These are phyloP conservation scores for Ennomos erosarius DNA, from an alignment of 2,888 invertebrate species.

Conservation along the genomic window DNA sequence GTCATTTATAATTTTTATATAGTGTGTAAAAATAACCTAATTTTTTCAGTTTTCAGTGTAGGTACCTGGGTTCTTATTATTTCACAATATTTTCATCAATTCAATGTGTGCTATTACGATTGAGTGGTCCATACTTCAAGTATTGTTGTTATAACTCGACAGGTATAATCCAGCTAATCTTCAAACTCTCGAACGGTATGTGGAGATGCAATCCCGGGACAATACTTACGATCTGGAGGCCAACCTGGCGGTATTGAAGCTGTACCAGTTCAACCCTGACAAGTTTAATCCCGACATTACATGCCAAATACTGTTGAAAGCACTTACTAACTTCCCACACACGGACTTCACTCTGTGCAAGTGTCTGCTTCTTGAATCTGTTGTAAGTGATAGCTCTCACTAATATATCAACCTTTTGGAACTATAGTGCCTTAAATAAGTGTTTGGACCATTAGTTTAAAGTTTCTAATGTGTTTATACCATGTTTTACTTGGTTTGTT, in stretches of 20 bases:
- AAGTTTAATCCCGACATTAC: slow-evolving; percentile 94
- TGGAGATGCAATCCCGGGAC: slow-evolving; percentile 96
- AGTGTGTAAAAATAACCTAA: too few relatives aligned
- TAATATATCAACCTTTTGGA: background rate
- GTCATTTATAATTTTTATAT: too few relatives aligned
- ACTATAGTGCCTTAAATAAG: too few relatives aligned
- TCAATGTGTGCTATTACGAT: too few relatives aligned
- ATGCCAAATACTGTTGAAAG: slow-evolving; percentile 96
- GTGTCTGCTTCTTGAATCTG: slow-evolving; percentile 93
- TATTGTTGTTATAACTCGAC: slow-evolving; percentile 43
- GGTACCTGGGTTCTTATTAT: background rate
- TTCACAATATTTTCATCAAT: too few relatives aligned
- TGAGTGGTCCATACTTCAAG: background rate
- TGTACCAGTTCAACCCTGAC: slow-evolving; percentile 98
- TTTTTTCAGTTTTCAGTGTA: background rate
- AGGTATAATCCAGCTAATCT: slow-evolving; percentile 99
- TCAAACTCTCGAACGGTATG: slow-evolving; percentile 94
- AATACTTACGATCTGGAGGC: slow-evolving; percentile 99
- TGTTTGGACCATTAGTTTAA: too few relatives aligned
- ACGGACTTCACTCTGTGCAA: slow-evolving; percentile 99
- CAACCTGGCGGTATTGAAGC: slow-evolving; percentile 97
- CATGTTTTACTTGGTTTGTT: too few relatives aligned
- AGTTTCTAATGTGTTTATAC: too few relatives aligned
- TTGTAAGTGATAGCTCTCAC: slow-evolving; percentile 54
- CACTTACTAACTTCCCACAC: slow-evolving; percentile 98